Evolutionary conservation across 1,140 invertebrate genomes (phyloP).

Genomic region (Drosophila melanogaster): Release_6_plus_ISO1_MT NT_033779.5:17809501-17810000

Average conservation of each 20-base stretch:
- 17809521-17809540: background rate
- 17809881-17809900: conserved; percentile 66
- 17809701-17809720: conserved; percentile 10
- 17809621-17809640: conserved; percentile 1
- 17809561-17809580: background rate
- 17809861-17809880: conserved; percentile 23
- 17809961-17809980: conserved; percentile 8
- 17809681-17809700: conserved; percentile 39
- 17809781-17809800: conserved; percentile 12
- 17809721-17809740: conserved; percentile 44
- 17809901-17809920: conserved; percentile 64
- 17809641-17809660: background rate
- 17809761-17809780: conserved; percentile 30
- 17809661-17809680: conserved; percentile 3
- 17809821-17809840: conserved; percentile 67
- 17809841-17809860: conserved; percentile 63
- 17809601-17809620: conserved; percentile 5
- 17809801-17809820: conserved; percentile 30
- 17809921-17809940: conserved; percentile 33
- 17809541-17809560: background rate
- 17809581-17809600: background rate
- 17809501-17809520: too few relatives aligned
- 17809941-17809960: conserved; percentile 38
- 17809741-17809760: conserved; percentile 43
- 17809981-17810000: background rate